Evolutionary conservation across 2,797 vertebrate species (phyloP), one percentile per base, ranked within the genome.

Genomic region (Enoplosus armatus): DNA sequence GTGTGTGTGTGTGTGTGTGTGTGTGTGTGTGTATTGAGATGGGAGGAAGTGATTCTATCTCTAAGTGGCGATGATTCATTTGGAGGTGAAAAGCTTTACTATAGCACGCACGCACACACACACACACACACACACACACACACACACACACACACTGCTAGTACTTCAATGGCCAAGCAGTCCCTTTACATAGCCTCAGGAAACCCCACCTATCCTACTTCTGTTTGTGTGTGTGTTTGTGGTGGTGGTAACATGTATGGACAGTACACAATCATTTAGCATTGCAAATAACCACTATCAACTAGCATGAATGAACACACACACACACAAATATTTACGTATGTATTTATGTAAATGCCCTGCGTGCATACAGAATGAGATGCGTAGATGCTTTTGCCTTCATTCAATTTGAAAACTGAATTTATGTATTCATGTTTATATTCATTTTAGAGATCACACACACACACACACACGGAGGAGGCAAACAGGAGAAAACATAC

Each of bases 31-130:
- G 48, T 6, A 53, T 33, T 73, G 64, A 75, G 67, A 73, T 45
- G 55, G 75, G 71, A 72, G 55, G 75, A 41, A 24, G 56, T 10
- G 54, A 14, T 64, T 80, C 47, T 37, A 35, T 78, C 53, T 39
- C 58, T 56, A 35, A 86, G 71, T 43, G 37, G 67, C 67, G 24
- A 64, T 81, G 75, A 90, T 82, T 83, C 80, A 87, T 82, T 79
- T 75, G 60, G 77, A 72, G 74, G 67, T 75, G 39, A 71, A 59
- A 75, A 35, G 71, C 55, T 47, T 70, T 47, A 71, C 37, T n/a
- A 64, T 48, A 31, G 3, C n/a, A 18, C 24, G 55, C 26, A 24
- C 27, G 37, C 55, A 31, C 50, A 61, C 47, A 69, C 59, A 54
- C 12, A 47, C 26, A 64, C 67, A 53, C 73, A 43, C 55, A 55